Percentiles rank a stretch among this genome's conserved stretches.
Conservation (phyloP, 2,888 invertebrate species). For the Thereva nobilitata region DNA sequence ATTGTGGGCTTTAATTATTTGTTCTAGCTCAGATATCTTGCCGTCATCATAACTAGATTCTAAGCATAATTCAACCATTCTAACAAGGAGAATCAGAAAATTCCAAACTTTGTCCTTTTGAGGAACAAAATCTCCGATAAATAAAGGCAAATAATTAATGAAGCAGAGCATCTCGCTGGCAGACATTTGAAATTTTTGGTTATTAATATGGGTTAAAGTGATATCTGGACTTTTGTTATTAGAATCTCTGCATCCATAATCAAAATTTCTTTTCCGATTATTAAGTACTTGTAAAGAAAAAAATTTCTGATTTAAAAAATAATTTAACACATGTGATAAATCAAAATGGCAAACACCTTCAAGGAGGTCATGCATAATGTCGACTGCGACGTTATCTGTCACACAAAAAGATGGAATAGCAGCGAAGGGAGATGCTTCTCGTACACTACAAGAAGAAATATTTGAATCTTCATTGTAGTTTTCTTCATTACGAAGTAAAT, state of each 20-base stretch:
- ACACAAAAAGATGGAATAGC: background rate
- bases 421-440: background rate
- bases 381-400: background rate
- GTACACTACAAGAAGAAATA: no score
- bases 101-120: background rate
- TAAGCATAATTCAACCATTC: background rate
- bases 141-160: background rate
- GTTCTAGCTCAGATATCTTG: background rate
- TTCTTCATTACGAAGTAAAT: no score
- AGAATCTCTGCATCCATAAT: background rate
- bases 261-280: background rate
- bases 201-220: background rate
- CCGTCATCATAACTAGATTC: background rate
- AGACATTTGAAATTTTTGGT: background rate
- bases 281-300: background rate
- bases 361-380: slow-evolving; percentile 1
- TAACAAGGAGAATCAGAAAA: background rate
- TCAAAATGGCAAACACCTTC: background rate
- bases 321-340: background rate
- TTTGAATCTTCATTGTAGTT: no score
- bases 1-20: background rate
- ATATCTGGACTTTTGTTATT: background rate
- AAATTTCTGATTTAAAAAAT: background rate
- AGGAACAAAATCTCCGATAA: background rate
- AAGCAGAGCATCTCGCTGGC: background rate